These are phyloP conservation scores for Sebastes minor DNA, from an alignment of 2,797 vertebrate genomes.

Conservation along the genomic window DNA sequence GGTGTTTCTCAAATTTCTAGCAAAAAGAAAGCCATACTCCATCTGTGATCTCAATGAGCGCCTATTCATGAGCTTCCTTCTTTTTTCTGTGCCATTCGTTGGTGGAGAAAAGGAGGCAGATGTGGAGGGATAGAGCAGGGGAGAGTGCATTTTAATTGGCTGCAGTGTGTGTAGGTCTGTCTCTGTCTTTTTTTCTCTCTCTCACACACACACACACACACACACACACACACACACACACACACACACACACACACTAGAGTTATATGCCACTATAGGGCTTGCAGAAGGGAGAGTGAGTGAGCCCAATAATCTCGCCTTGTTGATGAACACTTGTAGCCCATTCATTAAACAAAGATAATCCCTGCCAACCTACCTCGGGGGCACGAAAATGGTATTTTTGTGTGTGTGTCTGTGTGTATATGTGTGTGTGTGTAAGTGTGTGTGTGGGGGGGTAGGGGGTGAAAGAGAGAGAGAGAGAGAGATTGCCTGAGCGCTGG, in stretches of 20 bases:
- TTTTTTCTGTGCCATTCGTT: conserved; percentile 78
- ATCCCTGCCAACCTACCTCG: conserved; percentile 86
- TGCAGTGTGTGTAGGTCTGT: conserved; percentile 69
- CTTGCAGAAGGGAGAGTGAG: conserved; percentile 57
- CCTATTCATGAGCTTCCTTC: conserved; percentile 86
- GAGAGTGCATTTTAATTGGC: conserved; percentile 92
- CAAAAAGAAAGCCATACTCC: conserved; percentile 93
- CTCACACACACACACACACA: neutral
- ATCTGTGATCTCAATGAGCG: conserved; percentile 98
- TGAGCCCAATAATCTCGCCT: conserved; percentile 72
- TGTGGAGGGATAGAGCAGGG: conserved; percentile 86
- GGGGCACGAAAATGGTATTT: conserved; percentile 82
- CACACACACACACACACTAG: conserved; percentile 33
- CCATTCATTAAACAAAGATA: conserved; percentile 85
- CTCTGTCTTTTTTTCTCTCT: neutral
- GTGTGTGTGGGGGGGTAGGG: neutral
- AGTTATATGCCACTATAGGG: conserved; percentile 56
- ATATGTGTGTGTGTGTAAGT: conserved; percentile 19
- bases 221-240: conserved; percentile 25
- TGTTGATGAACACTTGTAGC: conserved; percentile 80
- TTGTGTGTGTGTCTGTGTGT: conserved; percentile 23
- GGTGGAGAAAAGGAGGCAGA: conserved; percentile 92
- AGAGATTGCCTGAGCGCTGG: conserved; percentile 33
- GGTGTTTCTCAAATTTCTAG: conserved; percentile 98
- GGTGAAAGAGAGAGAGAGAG: neutral